A percentile compares a stretch with the other conserved stretches of the same genome.
phyloP scores from a whole-genome alignment of 2,888 invertebrate genomes.

The Tenthredo notha region DNA sequence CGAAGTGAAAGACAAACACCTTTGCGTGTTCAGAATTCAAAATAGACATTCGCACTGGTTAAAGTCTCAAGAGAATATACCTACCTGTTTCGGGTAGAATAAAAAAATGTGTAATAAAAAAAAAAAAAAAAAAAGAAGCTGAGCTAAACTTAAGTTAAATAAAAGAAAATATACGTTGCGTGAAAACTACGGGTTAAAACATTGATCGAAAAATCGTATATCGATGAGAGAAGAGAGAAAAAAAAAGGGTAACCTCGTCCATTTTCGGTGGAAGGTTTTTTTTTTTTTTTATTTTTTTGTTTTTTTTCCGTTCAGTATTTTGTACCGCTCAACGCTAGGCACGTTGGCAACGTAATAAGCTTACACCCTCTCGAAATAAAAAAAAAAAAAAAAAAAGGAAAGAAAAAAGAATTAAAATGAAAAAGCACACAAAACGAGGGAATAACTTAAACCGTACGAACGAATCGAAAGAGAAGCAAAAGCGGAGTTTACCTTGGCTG shows the following conservation, averaged over 20 bases:
- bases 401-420: neutral
- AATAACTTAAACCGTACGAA: slow-evolving; percentile 17
- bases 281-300: neutral
- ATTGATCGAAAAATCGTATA: neutral
- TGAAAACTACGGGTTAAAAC: neutral
- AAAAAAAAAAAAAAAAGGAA: neutral
- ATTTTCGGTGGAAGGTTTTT: neutral
- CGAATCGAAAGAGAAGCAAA: slow-evolving; percentile 2
- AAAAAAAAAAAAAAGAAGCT: neutral
- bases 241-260: neutral
- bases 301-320: neutral
- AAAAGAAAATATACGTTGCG: neutral
- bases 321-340: neutral
- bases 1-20: neutral
- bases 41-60: neutral
- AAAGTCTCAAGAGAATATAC: neutral
- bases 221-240: neutral
- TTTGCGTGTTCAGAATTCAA: neutral
- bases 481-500: slow-evolving; percentile 7
- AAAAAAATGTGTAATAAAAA: neutral
- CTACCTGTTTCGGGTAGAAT: neutral
- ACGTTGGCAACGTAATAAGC: slow-evolving; percentile 33
- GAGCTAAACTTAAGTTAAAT: neutral
- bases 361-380: neutral
- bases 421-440: neutral